Evolutionary conservation across 2,888 invertebrate genomes (phyloP), one percentile per base, ranked within the genome.

Genomic region (Meganola albula): DNA sequence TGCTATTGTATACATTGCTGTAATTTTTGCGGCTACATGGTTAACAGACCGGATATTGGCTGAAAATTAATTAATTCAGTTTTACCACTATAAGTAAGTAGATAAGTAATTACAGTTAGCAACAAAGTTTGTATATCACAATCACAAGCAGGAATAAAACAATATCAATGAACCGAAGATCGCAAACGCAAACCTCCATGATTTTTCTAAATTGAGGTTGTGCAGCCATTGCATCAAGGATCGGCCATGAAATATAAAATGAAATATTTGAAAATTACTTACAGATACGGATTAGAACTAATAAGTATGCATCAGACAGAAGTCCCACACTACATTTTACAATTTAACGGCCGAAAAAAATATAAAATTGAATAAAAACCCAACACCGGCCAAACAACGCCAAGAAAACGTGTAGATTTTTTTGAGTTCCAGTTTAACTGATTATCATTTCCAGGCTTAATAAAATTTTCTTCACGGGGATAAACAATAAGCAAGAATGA

Each of bases 311-410:
- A 68, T 70, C 52, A 60, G 62, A 58, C 53, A 53, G 51, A 44
- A 56, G 54, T 63, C 62, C 58, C 53, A 60, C 66, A 64, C 72
- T 71, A 77, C 76, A 77, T 78, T 78, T 78, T 77, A 80, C 65
- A 66, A 68, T 58, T 65, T 61, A 71, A 63, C 53, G 66, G 62
- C 63, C 45, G 53, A 72, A 72, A 74, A 65, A 67, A 74, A 69
- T 58, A 53, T 67, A 68, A 73, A 73, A 53, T 72, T 63, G 60
- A 66, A 61, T 60, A 65, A 74, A 74, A 78, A 78, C 69, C 56
- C 63, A 75, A 79, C 66, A 68, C 83, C 82, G 82, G 78, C 70
- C 74, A 80, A 78, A 80, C 75, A 82, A 82, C 79, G 84, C 82
- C 76, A 77, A 77, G 80, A 80, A 83, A 83, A 84, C 83, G 84